A percentile compares a stretch with the other conserved stretches of the same genome.
Evolutionary conservation across 1,140 invertebrate genomes (phyloP).

Genomic region (Vollenhovia emeryi): DNA sequence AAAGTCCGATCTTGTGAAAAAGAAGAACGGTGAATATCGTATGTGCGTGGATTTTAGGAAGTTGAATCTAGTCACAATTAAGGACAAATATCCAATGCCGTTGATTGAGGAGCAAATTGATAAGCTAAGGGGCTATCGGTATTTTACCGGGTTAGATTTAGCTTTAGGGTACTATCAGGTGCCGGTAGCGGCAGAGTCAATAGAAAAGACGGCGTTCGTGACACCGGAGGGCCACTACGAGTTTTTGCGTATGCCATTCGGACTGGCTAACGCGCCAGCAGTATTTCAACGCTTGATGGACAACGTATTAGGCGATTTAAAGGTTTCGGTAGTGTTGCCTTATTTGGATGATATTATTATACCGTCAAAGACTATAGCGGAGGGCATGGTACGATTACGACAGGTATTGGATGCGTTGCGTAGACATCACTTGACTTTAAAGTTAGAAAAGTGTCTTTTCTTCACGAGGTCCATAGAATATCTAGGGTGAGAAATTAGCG

Average conservation of each 20-base stretch:
- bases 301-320: not conserved
- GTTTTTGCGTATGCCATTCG: constrained; percentile 4
- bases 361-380: not conserved
- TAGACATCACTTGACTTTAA: not conserved
- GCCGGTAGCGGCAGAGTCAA: not conserved
- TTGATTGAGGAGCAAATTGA: not conserved
- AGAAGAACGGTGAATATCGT: not conserved
- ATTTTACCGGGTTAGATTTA: constrained; percentile 18
- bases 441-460: not conserved
- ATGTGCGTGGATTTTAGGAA: not conserved
- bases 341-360: not conserved
- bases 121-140: not conserved
- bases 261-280: not conserved
- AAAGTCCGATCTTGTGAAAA: not conserved
- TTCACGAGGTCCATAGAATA: not conserved
- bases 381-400: not conserved
- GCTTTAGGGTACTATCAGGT: constrained; percentile 7
- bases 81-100: not conserved
- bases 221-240: constrained; percentile 11
- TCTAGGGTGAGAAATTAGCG: not conserved
- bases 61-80: not conserved
- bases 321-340: not conserved
- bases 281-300: constrained; percentile 19
- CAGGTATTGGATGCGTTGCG: not conserved
- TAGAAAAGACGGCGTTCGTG: not conserved